These are phyloP conservation scores for Ciona savignyi DNA, from an alignment of 23 tunicate species.

Conservation along the genomic window DNA sequence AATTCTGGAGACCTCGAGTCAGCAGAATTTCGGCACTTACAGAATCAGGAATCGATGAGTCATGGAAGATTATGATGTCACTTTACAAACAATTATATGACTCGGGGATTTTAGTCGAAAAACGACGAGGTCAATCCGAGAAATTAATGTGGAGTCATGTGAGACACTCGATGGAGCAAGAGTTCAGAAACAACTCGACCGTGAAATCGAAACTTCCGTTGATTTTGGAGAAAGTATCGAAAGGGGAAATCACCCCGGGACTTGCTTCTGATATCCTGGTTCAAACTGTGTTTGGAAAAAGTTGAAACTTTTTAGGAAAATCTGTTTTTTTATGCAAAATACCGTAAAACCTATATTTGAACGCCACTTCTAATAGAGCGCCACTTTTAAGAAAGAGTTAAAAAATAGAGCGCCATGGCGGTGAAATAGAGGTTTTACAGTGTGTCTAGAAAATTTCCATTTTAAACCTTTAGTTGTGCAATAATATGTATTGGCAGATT, in stretches of 20 bases:
- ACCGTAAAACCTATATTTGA: too few species aligned
- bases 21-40: slow-evolving; percentile 57
- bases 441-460: too few species aligned
- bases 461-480: too few species aligned
- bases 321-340: too few species aligned
- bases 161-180: slow-evolving; percentile 21
- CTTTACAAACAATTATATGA: slow-evolving; percentile 34
- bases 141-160: slow-evolving; percentile 96
- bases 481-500: too few species aligned
- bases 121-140: slow-evolving; percentile 43
- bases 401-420: too few species aligned
- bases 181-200: slow-evolving; percentile 19
- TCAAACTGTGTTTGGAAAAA: too few species aligned
- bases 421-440: too few species aligned
- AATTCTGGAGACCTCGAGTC: slow-evolving; percentile 79
- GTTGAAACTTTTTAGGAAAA: too few species aligned
- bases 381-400: too few species aligned
- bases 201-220: slow-evolving; percentile 23
- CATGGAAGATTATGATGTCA: slow-evolving; percentile 41
- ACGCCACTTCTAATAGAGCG: too few species aligned
- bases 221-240: slow-evolving; percentile 22
- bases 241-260: slow-evolving; percentile 74
- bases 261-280: slow-evolving; percentile 65
- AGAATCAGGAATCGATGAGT: slow-evolving; percentile 36
- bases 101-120: slow-evolving; percentile 21